Evolutionary conservation across 2,113 vertebrate species (phyloP).

Genomic region (Cygnus atratus): DNA sequence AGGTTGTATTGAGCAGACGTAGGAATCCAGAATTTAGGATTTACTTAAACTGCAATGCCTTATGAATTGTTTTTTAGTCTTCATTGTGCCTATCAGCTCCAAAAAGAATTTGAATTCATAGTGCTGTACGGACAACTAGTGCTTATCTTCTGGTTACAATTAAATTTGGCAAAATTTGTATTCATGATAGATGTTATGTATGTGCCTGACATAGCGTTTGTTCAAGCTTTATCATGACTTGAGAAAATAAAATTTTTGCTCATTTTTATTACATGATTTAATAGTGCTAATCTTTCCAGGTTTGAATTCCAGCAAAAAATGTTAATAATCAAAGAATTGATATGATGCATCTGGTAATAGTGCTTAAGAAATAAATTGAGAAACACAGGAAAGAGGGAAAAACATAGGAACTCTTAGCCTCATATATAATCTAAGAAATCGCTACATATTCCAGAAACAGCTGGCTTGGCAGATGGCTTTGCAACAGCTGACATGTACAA

Average conservation of each 20-base stretch:
- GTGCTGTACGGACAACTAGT: background rate
- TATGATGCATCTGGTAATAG: background rate
- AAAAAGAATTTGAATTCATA: background rate
- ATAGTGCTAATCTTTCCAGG: background rate
- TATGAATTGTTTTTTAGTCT: background rate
- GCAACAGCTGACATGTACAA: slow-evolving; percentile 9
- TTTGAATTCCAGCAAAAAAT: background rate
- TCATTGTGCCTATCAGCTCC: background rate
- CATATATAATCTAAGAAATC: background rate
- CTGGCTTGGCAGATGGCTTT: slow-evolving; percentile 46
- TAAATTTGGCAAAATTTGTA: background rate
- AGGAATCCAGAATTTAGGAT: background rate
- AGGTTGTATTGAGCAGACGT: background rate
- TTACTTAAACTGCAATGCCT: background rate
- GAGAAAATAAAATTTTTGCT: background rate
- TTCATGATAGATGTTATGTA: background rate
- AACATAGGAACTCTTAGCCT: background rate
- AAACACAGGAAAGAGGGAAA: background rate
- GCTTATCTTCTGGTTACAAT: background rate
- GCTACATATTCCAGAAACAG: slow-evolving; percentile 15
- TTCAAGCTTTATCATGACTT: background rate
- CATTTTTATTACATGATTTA: background rate
- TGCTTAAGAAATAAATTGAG: background rate
- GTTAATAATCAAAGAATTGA: background rate
- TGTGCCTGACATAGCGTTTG: background rate